These are phyloP conservation scores for Tenthredo amoena DNA, from an alignment of 2,888 invertebrate species.

Conservation along the genomic window DNA sequence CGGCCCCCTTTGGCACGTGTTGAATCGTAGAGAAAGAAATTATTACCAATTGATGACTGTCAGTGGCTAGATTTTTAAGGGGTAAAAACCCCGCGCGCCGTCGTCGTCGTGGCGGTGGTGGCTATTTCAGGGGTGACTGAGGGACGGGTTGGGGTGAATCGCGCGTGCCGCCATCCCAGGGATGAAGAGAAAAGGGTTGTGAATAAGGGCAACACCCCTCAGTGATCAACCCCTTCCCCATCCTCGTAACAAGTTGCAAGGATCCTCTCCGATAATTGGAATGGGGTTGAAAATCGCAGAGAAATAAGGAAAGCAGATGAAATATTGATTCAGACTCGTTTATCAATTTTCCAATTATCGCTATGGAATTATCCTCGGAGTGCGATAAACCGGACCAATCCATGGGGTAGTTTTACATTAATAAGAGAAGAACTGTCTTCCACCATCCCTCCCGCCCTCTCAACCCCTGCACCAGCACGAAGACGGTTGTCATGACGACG, in stretches of 20 bases:
- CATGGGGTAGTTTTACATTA: constrained; percentile 65
- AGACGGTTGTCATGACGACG: constrained; percentile 75
- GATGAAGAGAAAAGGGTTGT: constrained; percentile 25
- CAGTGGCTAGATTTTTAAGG: constrained; percentile 40
- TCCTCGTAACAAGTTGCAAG: constrained; percentile 37
- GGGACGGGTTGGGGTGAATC: constrained; percentile 1
- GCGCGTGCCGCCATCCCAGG: constrained; percentile 42
- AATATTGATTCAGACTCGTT: not conserved
- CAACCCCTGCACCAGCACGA: not conserved
- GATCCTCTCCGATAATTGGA: constrained; percentile 43
- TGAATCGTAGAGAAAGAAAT: constrained; percentile 10
- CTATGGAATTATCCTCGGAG: not conserved
- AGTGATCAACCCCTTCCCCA: constrained; percentile 54
- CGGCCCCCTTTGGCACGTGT: constrained; percentile 12
- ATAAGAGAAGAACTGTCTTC: constrained; percentile 61
- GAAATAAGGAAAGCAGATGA: no score
- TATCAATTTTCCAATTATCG: not conserved
- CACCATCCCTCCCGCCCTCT: constrained; percentile 9
- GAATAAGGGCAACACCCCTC: constrained; percentile 51
- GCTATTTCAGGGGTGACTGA: not conserved
- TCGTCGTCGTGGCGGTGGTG: not conserved
- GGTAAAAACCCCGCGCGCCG: not conserved
- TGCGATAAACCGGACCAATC: constrained; percentile 54
- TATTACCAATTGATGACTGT: constrained; percentile 44
- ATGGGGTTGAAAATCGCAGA: not conserved